Evolutionary conservation across 1,140 invertebrate species (phyloP).

Genomic region (Octopus bimaculoides): DNA sequence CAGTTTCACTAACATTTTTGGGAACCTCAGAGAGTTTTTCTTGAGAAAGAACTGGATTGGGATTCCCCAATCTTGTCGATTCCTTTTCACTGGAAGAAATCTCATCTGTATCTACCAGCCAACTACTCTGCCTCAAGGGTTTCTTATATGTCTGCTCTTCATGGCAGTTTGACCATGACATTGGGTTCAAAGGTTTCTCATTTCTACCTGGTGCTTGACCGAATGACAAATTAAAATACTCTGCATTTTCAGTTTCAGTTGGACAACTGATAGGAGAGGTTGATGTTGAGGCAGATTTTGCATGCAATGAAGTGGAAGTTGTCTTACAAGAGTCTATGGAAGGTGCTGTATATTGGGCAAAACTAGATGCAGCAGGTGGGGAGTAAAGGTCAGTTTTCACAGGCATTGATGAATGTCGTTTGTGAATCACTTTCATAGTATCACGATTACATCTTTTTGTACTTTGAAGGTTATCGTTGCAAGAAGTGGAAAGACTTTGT

Average conservation of each 20-base stretch:
- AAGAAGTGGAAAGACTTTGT: not conserved
- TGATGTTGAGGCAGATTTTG: not conserved
- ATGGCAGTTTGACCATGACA: not conserved
- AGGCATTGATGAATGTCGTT: not conserved
- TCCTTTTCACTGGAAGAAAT: no score
- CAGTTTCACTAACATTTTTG: no score
- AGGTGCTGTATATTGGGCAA: not conserved
- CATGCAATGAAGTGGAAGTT: not conserved
- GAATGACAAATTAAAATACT: constrained; percentile 4
- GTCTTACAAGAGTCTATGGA: not conserved
- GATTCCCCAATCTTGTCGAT: no score
- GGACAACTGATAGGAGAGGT: not conserved
- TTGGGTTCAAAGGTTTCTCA: no score
- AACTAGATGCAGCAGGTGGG: not conserved
- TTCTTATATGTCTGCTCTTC: not conserved
- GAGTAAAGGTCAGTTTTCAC: constrained; percentile 2
- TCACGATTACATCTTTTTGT: constrained; percentile 2
- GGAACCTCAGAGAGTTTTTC: no score
- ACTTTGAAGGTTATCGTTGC: not conserved
- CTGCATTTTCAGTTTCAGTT: not conserved
- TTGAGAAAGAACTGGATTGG: no score
- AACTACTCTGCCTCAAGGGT: not conserved
- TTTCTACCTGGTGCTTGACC: no score
- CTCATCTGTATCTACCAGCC: not conserved
- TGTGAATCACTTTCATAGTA: not conserved